Base-by-base conservation (phyloP, 2,113 vertebrate species). In the Forbesichthys papilliferus region DNA sequence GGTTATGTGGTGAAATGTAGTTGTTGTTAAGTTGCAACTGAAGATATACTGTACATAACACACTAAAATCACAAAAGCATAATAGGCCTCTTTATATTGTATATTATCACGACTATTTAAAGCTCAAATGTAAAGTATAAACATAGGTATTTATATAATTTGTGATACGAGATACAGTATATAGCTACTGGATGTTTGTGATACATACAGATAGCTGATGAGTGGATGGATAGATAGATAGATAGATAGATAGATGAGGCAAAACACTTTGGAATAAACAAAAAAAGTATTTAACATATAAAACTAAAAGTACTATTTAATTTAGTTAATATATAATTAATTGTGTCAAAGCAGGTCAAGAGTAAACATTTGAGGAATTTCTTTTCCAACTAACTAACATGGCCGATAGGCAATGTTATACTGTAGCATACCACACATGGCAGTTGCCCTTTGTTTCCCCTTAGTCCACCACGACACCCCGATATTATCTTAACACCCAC, bases 401-500 rank as follows among this genome's bases (percentile, higher is more conserved):
- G 42, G 4, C 11, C 52, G 46, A 16, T 11, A 64, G 0, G 60
- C 74, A 69, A 77, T 83, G 59, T 60, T 12, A 48, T 13, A 27
- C 27, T 27, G 27, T 27, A 27, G 27, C 27, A 27, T 27, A 61
- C 51, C 80, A 84, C 84, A 76, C 77, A 52, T 54, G 5, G 56
- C 47, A 52, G 18, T 47, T 66, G 36, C 36, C 36, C 36, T 42
- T 42, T 42, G 4, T 42, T 61, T 16, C 64, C 52, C 49, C 68
- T 60, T 73, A 55, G 13, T 18, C 53, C 53, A 9, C 55, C 10
- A 52, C 49, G 13, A 12, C 49, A 52, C 48, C 48, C 71, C 63
- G 53, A 65, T 83, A 80, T 88, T 85, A 86, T 87, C 71, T 83
- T 77, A 65, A 71, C 66, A 79, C 82, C 69, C 70, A 71, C 68